Evolutionary conservation across 2,888 invertebrate species (phyloP), one percentile per base, ranked within the genome.

Genomic region (Helicoverpa assulta): DNA sequence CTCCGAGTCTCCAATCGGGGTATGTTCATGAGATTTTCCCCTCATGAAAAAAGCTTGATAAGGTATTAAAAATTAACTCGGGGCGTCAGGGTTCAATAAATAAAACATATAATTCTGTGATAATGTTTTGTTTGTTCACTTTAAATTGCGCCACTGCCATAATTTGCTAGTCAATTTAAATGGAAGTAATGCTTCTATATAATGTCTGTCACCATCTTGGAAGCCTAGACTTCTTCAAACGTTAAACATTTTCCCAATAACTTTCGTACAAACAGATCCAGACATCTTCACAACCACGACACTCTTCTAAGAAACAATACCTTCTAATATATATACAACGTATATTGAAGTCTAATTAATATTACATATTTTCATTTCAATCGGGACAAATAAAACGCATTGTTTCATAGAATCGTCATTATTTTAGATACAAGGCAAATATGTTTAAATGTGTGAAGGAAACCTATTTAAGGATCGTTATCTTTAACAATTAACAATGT

Each of bases 41-140:
- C 40, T 4, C 40, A 4, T 14, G 40, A 40, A 40, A 40, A 37
- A 40, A 40, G 40, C 33, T 33, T 40, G 33, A 33, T 43, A 26
- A 26, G 4, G 40, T n/a, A 47, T 16, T 6, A 47, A 16, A 55
- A 3, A 26, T 16, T 21, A 53, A 53, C 2, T 40, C 4, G 40
- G 40, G 40, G 16, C 18, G n/a, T 59, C 26, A 21, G 50, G 51
- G 66, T 47, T 50, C 43, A 51, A 56, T 68, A 80, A 83, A 81
- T 82, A 79, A 82, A 80, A 81, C 72, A 72, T 51, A 50, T 62
- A 19, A 18, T 63, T 76, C 56, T 60, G 78, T 83, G 72, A 70
- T 83, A 81, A 77, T 69, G 65, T 78, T 78, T 82, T 72, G 56
- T 82, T 74, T 82, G 73, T 80, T 80, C 73, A 71, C 67, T 80